phyloP scores from a whole-genome alignment of 2,888 invertebrate genomes.

The Elgonia sp. region DNA sequence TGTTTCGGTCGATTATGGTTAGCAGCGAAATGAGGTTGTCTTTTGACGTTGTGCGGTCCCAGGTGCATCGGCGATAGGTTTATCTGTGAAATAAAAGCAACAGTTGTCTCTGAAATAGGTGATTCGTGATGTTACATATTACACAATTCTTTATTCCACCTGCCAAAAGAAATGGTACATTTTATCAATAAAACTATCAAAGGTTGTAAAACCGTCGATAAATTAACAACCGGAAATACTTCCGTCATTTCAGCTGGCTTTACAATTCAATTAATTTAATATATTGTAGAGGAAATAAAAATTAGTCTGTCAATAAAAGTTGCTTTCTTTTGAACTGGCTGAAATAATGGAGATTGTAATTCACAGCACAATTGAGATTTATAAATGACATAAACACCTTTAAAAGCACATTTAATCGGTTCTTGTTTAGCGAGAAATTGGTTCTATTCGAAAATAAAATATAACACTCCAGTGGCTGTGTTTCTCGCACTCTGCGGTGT shows the following conservation, averaged over 20 bases:
- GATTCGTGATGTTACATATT: slow-evolving; percentile 13
- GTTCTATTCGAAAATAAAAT: no score
- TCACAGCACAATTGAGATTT: no score
- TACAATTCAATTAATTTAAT: no score
- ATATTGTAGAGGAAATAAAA: no score
- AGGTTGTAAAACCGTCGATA: neutral
- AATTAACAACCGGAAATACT: no score
- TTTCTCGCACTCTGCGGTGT: neutral
- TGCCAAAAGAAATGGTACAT: neutral
- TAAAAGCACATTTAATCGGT: no score
- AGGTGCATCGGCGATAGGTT: slow-evolving; percentile 13
- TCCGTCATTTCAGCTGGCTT: no score
- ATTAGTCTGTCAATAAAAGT: no score
- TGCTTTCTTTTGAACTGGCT: neutral
- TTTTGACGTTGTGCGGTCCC: slow-evolving; percentile 27
- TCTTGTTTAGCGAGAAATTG: no score
- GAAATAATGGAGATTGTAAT: no score
- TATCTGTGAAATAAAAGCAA: slow-evolving; percentile 59
- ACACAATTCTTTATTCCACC: neutral
- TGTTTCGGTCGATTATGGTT: slow-evolving; percentile 51
- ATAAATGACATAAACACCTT: no score
- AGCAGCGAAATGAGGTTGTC: slow-evolving; percentile 27
- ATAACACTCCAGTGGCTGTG: no score
- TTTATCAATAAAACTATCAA: neutral
- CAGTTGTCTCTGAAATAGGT: slow-evolving; percentile 48